Conservation (phyloP, 1,140 invertebrate species). For the Leptinotarsa defecta region DNA sequence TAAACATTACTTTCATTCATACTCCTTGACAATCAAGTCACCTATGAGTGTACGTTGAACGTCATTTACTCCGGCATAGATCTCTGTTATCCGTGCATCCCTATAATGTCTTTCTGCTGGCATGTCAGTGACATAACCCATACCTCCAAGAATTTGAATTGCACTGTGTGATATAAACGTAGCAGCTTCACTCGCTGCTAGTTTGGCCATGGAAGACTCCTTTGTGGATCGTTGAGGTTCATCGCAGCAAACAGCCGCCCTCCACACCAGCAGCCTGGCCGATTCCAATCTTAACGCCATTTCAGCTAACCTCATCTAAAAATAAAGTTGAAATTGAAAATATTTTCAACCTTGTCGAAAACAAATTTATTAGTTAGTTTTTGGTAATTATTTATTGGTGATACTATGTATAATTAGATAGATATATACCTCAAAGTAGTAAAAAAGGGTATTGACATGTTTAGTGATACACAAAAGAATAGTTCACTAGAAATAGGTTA, state of each 20-base stretch:
- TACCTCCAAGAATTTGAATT: constrained; percentile 83
- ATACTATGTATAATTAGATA: too few species aligned
- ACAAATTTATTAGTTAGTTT: too few species aligned
- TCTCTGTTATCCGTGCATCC: constrained; percentile 83
- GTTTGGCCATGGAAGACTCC: constrained; percentile 90
- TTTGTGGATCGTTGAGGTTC: constrained; percentile 61
- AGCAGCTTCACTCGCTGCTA: constrained; percentile 82
- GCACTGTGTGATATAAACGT: constrained; percentile 82
- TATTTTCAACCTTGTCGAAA: too few species aligned
- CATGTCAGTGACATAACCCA: constrained; percentile 87
- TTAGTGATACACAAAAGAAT: too few species aligned
- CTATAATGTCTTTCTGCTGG: constrained; percentile 88
- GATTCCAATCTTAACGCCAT: constrained; percentile 81
- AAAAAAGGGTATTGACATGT: too few species aligned
- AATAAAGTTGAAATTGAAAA: constrained; percentile 10
- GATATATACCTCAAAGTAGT: too few species aligned
- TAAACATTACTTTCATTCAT: background rate
- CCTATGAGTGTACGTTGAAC: constrained; percentile 90
- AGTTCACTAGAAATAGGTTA: too few species aligned
- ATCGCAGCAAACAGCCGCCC: constrained; percentile 78
- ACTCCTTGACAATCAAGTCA: constrained; percentile 74
- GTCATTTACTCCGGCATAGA: constrained; percentile 89
- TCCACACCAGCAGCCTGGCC: constrained; percentile 80
- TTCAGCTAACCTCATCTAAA: constrained; percentile 72
- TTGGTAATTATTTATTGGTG: too few species aligned